Evolutionary conservation across 2,113 vertebrate species (phyloP), one percentile per base, ranked within the genome.

Genomic region (Vidua chalybeata): DNA sequence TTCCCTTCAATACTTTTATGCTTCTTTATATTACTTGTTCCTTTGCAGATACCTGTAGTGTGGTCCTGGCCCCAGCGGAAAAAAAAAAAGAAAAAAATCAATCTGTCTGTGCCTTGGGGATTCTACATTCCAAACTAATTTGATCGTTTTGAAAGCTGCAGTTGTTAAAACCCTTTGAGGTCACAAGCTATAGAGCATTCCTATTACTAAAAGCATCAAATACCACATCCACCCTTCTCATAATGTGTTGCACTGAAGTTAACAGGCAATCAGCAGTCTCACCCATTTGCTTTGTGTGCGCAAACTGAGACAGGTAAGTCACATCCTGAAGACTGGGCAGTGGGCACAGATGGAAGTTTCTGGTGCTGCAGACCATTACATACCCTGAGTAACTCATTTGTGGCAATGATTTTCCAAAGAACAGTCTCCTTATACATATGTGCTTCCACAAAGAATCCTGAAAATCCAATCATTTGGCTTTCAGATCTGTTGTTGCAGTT

Each of bases 1-100:
- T 67, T 75, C n/a, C 17, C 66, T 41, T 73, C 37, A 73, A 16
- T 28, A 71, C 19, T 63, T 80, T 23, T 35, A 46, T 27, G 46
- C 12, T 75, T 77, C 45, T 31, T 80, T 33, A 12, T 49, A 51
- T 43, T 30, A 51, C 13, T 48, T 52, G 19, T 24, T 89, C 39
- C 22, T 81, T 67, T 74, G 10, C 27, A 84, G 43, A 26, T 24
- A 41, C 33, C 6, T 51, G 13, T 13, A 75, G 45, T 27, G 12
- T 21, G 66, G 27, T 45, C 35, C 31, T 51, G 45, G 27, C 6
- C 52, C 5, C 26, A 61, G 0, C 24, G 15, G 1, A 35, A 17
- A 63, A 54, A 8, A 8, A 10, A 6, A 10, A 17, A 6, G 1
- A 0, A 30, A 6, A 2, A 7, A 21, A 6, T 1, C 4, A 55